Evolutionary conservation across 2,888 invertebrate species (phyloP).

Genomic region (Brenthis ino): DNA sequence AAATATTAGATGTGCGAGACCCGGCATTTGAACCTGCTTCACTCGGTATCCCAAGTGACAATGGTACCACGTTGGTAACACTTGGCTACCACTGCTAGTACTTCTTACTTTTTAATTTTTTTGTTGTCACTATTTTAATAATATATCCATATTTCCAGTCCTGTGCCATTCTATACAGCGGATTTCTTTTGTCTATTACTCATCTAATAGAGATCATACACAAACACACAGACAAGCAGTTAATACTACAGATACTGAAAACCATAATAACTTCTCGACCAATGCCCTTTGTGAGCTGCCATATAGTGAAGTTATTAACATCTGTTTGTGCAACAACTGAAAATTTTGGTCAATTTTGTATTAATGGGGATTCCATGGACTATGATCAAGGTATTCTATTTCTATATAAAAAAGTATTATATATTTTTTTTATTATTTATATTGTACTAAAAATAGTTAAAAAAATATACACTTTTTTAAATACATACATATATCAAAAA

Average conservation of each 20-base stretch:
- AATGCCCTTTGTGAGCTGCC: constrained; percentile 52
- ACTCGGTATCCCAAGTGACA: too few relatives aligned
- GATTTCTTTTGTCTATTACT: constrained; percentile 39
- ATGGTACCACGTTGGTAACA: too few relatives aligned
- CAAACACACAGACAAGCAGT: constrained; percentile 9
- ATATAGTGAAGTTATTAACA: constrained; percentile 47
- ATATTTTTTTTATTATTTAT: constrained; percentile 3
- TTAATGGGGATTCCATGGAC: constrained; percentile 57
- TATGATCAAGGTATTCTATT: constrained; percentile 71
- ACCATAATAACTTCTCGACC: constrained; percentile 56
- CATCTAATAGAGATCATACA: constrained; percentile 36
- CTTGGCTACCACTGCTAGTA: too few relatives aligned
- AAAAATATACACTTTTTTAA: too few relatives aligned
- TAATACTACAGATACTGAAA: constrained; percentile 49
- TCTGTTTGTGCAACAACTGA: constrained; percentile 42
- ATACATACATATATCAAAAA: too few relatives aligned
- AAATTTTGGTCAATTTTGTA: constrained; percentile 48
- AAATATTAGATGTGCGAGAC: too few relatives aligned
- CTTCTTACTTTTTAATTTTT: background rate
- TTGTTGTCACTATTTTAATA: background rate
- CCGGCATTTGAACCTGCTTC: too few relatives aligned
- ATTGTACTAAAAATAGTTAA: background rate
- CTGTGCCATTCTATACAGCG: constrained; percentile 54
- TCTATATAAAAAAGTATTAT: constrained; percentile 59
- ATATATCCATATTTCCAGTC: constrained; percentile 56